Conservation (phyloP, 2,797 vertebrate genomes). For the Sebastes minor region DNA sequence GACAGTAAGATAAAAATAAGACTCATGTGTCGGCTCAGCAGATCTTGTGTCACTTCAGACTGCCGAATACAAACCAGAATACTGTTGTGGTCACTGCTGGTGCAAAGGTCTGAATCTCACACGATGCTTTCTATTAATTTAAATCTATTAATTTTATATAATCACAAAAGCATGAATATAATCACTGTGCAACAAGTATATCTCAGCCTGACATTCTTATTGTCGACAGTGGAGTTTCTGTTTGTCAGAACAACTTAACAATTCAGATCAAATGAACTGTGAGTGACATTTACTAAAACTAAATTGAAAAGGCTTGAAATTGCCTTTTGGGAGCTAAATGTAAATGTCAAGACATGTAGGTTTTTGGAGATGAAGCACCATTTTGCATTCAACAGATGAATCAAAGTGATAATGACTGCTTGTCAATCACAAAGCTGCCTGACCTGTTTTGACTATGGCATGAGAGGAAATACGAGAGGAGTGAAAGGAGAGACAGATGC, state of each 20-base stretch:
- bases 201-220: neutral
- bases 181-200: neutral
- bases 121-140: neutral
- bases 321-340: conserved; percentile 4
- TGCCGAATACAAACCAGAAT: conserved; percentile 2
- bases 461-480: conserved; percentile 17
- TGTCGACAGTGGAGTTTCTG: neutral
- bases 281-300: conserved; percentile 22
- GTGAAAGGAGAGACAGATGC: neutral
- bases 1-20: conserved; percentile 63
- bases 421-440: conserved; percentile 28
- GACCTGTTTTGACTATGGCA: conserved; percentile 17
- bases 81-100: conserved; percentile 13
- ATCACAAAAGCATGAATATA: neutral
- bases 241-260: neutral
- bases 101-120: neutral
- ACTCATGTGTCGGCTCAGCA: conserved; percentile 58
- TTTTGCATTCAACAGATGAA: conserved; percentile 2
- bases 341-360: conserved; percentile 5
- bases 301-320: conserved; percentile 12
- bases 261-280: neutral
- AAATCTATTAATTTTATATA: neutral
- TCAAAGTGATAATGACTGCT: conserved; percentile 13
- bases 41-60: conserved; percentile 50
- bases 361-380: neutral